Evolutionary conservation across 1,140 invertebrate species (phyloP).

Genomic region (Tetramorium simillimum): DNA sequence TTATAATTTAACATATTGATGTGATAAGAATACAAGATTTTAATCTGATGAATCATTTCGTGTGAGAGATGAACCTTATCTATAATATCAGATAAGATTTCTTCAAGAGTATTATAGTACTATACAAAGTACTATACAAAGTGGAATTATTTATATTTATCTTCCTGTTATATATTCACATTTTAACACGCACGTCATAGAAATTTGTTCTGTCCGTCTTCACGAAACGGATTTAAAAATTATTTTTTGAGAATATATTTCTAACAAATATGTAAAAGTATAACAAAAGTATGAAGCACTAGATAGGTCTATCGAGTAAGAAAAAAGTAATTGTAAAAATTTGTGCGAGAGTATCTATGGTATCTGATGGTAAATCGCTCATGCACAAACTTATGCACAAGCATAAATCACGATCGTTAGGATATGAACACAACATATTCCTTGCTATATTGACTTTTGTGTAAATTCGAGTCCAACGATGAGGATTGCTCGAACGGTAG

Average conservation of each 20-base stretch:
- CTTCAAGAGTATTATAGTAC: conserved; percentile 2
- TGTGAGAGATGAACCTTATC: background rate
- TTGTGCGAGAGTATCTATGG: background rate
- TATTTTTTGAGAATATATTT: background rate
- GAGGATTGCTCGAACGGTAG: background rate
- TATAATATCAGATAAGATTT: background rate
- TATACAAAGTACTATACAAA: background rate
- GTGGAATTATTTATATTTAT: background rate
- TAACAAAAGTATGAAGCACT: background rate
- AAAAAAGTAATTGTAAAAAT: background rate
- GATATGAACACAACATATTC: background rate
- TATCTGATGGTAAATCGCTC: background rate
- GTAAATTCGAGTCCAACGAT: background rate
- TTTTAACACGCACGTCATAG: background rate
- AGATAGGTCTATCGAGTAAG: background rate
- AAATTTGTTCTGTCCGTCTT: background rate
- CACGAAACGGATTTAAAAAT: background rate
- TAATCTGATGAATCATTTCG: background rate
- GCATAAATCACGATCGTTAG: background rate
- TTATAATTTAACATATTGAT: background rate
- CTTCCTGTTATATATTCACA: background rate
- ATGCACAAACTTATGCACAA: background rate
- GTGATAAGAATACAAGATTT: background rate
- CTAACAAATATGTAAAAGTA: conserved; percentile 12
- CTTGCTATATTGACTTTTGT: background rate